Base-by-base conservation (phyloP, 2,888 invertebrate genomes). In the Ganaspis brasiliensis region DNA sequence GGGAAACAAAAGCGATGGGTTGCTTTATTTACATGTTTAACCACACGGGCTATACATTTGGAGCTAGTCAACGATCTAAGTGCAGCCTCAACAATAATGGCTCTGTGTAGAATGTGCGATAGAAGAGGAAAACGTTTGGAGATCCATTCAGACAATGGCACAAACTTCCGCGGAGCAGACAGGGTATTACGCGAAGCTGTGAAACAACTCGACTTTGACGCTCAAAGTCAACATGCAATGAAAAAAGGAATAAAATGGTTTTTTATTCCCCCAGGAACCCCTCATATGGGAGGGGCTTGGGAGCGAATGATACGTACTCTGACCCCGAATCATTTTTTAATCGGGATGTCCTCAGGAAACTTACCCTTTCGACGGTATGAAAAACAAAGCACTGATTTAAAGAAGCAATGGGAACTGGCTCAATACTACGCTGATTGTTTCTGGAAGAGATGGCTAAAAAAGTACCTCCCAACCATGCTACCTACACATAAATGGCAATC, bases 11-110 rank as follows among this genome's bases (percentile, higher is more conserved):
- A 79, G 16, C 67, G 80, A 19, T 81, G 78, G 72, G 80, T 80
- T 1, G 77, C 71, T 0, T 16, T 82, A 10, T 83, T 83, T 45
- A 80, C 81, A 0, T 82, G 83, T 21, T 31, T 80, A 6, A 82
- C 78, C 0, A 75, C 77, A 0, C 35, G 80, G 49, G 80, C 77
- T 1, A 71, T 52, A 8, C 16, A 52, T 6, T 52, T 52, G 8
- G 16, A 52, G 8, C 81, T 19, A 14, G 81, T 72, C 1, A 19
- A 55, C 5, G 52, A 40, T 9, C 49, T 79, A 19, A 73, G 24
- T 1, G 57, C 81, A 0, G 79, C 79, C 21, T 79, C 82, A 0
- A 72, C 76, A 1, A 78, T 82, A 9, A 75, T 82, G 74, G 75
- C 55, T 16, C 16, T 67, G 2, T 45, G 79, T n/a, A 37, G 81